phyloP scores from a whole-genome alignment of 2,888 invertebrate genomes.

The Aproaerema taeniolella region DNA sequence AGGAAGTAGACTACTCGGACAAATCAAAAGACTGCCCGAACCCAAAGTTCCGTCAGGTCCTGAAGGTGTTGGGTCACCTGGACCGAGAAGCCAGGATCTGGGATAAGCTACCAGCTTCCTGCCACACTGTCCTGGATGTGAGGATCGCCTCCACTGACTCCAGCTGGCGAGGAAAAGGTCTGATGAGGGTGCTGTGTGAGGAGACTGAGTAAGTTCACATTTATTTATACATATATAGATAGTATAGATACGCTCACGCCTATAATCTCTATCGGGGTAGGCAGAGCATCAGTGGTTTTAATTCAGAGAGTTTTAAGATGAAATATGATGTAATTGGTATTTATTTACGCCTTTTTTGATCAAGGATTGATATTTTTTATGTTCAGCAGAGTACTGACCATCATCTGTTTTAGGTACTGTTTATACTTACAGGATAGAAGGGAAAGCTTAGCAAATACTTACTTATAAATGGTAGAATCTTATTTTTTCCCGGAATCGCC shows the following conservation, averaged over 20 bases:
- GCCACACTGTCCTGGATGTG: constrained; percentile 75
- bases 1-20: constrained; percentile 58
- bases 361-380: too few relatives aligned
- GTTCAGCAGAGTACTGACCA: too few relatives aligned
- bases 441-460: too few relatives aligned
- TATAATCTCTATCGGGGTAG: too few relatives aligned
- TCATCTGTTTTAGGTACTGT: too few relatives aligned
- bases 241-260: too few relatives aligned
- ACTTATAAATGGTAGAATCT: too few relatives aligned
- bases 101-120: constrained; percentile 71
- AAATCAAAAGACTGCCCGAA: constrained; percentile 75
- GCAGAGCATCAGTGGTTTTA: too few relatives aligned
- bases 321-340: too few relatives aligned
- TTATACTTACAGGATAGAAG: not conserved
- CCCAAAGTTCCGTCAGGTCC: constrained; percentile 80
- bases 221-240: not conserved
- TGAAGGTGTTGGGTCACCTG: constrained; percentile 75
- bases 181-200: constrained; percentile 81
- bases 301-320: too few relatives aligned
- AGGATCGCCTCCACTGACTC: constrained; percentile 82
- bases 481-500: too few relatives aligned
- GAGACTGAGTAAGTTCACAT: constrained; percentile 78
- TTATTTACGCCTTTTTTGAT: not conserved
- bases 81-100: constrained; percentile 77
- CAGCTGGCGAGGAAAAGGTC: constrained; percentile 81